Base-by-base conservation (phyloP, 2,888 invertebrate species). In the Leucoma salicis region DNA sequence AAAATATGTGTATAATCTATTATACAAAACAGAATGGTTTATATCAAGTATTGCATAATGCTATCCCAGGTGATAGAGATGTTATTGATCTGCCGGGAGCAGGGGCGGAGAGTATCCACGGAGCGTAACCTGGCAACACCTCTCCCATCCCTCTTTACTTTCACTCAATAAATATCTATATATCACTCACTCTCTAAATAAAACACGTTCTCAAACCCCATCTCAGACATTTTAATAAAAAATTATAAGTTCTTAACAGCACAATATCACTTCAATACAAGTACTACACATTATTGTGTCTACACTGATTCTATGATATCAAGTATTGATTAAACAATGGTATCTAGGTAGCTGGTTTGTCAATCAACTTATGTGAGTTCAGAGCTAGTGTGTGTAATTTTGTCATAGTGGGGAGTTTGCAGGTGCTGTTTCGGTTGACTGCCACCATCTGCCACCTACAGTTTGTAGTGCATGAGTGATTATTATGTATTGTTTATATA, bases 191-290 rank as follows among this genome's bases (percentile, higher is more conserved):
- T 90, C 68, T 90, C 90, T 35, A 90, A 74, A 70, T 90, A 90
- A 70, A 90, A 90, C 72, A 90, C 88, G 66, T 84, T 87, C 69
- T 90, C 90, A 68, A 89, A 86, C 35, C 80, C 88, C 88, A 90
- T 85, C 69, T 88, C 87, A 37, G 88, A 75, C 89, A 89, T 89
- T 78, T 85, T 50, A 44, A 56, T 42, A 16, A 24, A 42, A 63
- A 54, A 56, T 57, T 56, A 57, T 51, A 52, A 57, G 2, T 13
- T 13, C 4, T 66, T 58, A 61, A 60, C 47, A 48, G 53, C 53
- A 58, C 44, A 57, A 63, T 46, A 57, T 51, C 59, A 71, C 63
- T 62, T 42, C 39, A 45, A 62, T 58, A 72, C 66, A 69, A 67
- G 66, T 64, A 70, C 59, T 54, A 70, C 69, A 75, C 79, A 82